Evolutionary conservation across 2,888 invertebrate genomes (phyloP).

Genomic region (Plusia festucae): DNA sequence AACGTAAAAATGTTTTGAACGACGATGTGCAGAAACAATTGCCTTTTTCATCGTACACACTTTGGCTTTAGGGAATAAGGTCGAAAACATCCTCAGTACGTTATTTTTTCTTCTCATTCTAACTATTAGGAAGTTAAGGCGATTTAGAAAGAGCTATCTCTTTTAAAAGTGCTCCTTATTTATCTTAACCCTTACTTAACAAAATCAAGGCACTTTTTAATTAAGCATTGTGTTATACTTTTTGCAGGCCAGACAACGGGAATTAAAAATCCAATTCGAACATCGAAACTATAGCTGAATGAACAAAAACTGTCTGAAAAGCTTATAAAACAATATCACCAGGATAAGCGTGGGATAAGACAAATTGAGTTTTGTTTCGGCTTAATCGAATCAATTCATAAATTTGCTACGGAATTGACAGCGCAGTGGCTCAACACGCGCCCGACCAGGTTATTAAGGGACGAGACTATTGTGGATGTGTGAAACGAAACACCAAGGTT

Average conservation of each 20-base stretch:
- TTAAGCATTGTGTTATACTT: too few species aligned
- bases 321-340: constrained; percentile 39
- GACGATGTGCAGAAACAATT: constrained; percentile 51
- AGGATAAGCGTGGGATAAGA: constrained; percentile 56
- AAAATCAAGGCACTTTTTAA: background rate
- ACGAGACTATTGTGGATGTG: background rate
- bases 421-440: constrained; percentile 35
- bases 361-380: constrained; percentile 65
- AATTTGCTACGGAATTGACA: constrained; percentile 55
- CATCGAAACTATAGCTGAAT: constrained; percentile 28
- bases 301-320: constrained; percentile 15
- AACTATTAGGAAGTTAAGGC: too few species aligned
- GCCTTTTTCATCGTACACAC: constrained; percentile 47
- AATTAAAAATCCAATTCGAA: constrained; percentile 15
- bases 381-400: constrained; percentile 62
- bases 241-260: constrained; percentile 2
- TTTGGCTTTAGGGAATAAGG: constrained; percentile 45
- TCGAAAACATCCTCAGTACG: constrained; percentile 55
- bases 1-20: constrained; percentile 54
- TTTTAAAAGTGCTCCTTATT: background rate
- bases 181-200: background rate
- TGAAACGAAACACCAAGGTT: constrained; percentile 8
- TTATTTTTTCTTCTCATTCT: too few species aligned
- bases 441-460: constrained; percentile 10
- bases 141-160: too few species aligned